Conservation (phyloP, 2,797 vertebrate genomes). For the Enteromius thamalakanensis region DNA sequence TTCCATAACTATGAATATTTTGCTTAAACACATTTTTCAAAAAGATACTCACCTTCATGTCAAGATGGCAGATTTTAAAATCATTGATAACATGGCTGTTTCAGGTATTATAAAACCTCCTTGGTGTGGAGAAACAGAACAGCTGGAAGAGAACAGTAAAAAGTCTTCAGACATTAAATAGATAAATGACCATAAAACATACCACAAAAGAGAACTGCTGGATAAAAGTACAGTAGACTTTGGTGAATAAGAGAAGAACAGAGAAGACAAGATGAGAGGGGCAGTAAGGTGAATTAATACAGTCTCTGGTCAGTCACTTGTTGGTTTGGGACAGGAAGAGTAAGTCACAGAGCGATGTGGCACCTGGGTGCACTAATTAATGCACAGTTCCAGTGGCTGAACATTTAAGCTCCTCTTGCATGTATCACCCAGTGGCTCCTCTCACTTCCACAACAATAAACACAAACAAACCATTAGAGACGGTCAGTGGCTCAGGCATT, state of each 20-base stretch:
- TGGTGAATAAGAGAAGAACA: background rate
- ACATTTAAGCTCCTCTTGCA: slow-evolving; percentile 59
- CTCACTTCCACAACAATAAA: slow-evolving; percentile 60
- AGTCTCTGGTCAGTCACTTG: slow-evolving; percentile 40
- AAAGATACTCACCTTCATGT: background rate
- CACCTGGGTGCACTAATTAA: slow-evolving; percentile 62
- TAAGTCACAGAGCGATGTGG: slow-evolving; percentile 35
- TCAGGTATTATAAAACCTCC: background rate
- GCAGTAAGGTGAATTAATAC: background rate
- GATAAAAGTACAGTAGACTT: background rate
- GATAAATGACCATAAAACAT: background rate
- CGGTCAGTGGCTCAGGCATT: slow-evolving; percentile 54
- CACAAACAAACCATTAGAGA: slow-evolving; percentile 64
- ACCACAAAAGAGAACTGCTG: background rate
- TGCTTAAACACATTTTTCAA: background rate
- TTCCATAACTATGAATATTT: too few species aligned
- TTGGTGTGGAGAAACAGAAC: background rate
- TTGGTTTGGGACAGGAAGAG: slow-evolving; percentile 8
- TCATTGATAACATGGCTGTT: background rate
- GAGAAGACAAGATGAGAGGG: background rate
- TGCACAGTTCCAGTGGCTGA: slow-evolving; percentile 58
- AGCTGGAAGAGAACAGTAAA: background rate
- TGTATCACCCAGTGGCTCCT: slow-evolving; percentile 56
- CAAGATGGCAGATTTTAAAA: background rate
- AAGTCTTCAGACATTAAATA: background rate